phyloP scores from a whole-genome alignment of 1,140 invertebrate genomes.

The Metaphire vulgaris region DNA sequence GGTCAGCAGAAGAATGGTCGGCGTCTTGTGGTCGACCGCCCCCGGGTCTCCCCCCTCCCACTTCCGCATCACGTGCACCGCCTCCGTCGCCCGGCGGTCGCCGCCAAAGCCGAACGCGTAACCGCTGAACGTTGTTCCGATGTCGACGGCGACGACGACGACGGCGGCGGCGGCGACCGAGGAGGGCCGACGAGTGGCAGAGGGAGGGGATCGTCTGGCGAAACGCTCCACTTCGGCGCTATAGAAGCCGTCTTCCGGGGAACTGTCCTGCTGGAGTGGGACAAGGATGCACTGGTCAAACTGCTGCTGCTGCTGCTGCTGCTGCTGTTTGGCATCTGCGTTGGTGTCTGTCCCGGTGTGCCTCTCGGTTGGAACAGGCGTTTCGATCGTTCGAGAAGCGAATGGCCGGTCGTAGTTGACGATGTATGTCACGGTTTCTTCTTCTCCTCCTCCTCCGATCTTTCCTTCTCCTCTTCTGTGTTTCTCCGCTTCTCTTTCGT shows the following conservation, averaged over 20 bases:
- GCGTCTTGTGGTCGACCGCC: conserved; percentile 59
- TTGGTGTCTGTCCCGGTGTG: neutral
- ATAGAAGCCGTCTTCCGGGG: neutral
- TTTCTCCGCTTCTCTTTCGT: too few relatives aligned
- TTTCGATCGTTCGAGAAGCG: neutral
- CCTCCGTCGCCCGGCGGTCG: conserved; percentile 54
- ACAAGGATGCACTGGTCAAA: neutral
- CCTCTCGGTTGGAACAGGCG: neutral
- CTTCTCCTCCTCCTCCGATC: neutral
- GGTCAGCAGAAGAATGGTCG: conserved; percentile 57
- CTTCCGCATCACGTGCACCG: conserved; percentile 61
- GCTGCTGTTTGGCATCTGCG: neutral
- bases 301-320: neutral
- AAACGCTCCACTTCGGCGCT: neutral
- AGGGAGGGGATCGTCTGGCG: neutral
- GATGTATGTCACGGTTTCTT: neutral
- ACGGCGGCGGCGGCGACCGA: too few relatives aligned
- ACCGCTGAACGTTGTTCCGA: conserved; percentile 62
- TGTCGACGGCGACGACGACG: conserved; percentile 61
- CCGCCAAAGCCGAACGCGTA: conserved; percentile 60
- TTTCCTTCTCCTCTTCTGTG: too few relatives aligned
- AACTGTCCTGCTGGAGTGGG: neutral
- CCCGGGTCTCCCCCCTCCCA: conserved; percentile 61
- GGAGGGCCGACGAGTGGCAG: too few relatives aligned
- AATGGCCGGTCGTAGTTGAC: neutral